phyloP scores from a whole-genome alignment of 2,888 invertebrate species.

The Marasmarcha lunaedactyla region DNA sequence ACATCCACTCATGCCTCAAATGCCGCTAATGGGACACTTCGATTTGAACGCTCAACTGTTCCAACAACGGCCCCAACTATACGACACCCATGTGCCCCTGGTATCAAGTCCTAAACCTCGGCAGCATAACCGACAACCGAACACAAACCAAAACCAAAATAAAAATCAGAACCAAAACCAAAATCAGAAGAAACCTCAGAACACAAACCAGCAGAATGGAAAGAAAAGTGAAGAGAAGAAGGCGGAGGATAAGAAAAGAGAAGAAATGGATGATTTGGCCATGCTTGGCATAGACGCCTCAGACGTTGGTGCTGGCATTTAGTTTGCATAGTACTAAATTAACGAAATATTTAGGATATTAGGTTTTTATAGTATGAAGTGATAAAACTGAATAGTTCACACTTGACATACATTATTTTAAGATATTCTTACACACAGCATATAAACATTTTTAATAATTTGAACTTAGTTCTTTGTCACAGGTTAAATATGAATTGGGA shows the following conservation, averaged over 20 bases:
- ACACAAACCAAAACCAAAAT: constrained; percentile 10
- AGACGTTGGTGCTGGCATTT: constrained; percentile 74
- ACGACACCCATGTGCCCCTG: constrained; percentile 49
- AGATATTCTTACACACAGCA: too few relatives aligned
- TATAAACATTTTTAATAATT: too few relatives aligned
- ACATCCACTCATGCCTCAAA: constrained; percentile 18
- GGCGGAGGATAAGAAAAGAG: constrained; percentile 40
- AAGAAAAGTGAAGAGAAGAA: constrained; percentile 20
- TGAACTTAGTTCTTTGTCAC: too few relatives aligned
- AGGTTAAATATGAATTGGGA: too few relatives aligned
- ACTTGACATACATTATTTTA: too few relatives aligned
- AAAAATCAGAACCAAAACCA: constrained; percentile 12
- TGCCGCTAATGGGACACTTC: constrained; percentile 45
- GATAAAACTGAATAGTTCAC: too few relatives aligned
- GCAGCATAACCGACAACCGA: constrained; percentile 13
- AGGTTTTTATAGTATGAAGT: too few relatives aligned
- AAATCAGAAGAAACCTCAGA: constrained; percentile 18
- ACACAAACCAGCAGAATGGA: constrained; percentile 9
- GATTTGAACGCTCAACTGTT: constrained; percentile 40
- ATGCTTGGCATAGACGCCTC: constrained; percentile 89
- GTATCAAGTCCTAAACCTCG: constrained; percentile 26
- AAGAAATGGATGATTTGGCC: constrained; percentile 79
- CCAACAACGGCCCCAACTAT: constrained; percentile 37
- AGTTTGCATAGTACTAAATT: too few relatives aligned
- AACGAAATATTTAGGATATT: constrained; percentile 2